Evolutionary conservation across 2,888 invertebrate genomes (phyloP), one percentile per base, ranked within the genome.

Genomic region (Plusia festucae): DNA sequence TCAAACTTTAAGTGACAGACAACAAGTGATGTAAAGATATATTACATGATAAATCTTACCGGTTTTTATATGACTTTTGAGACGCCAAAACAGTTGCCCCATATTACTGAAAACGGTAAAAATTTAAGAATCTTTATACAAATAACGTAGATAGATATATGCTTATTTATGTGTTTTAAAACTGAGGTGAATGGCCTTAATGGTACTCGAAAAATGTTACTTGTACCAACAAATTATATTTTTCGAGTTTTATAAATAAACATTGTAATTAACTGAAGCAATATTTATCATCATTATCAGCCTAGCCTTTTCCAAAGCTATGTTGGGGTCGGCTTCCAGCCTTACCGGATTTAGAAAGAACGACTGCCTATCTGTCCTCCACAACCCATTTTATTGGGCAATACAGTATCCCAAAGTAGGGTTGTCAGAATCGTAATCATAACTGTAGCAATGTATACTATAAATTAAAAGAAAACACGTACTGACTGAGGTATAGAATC

Each of bases 61-160:
- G 56, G 40, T 8, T 63, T 78, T 75, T 70, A 76, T 56, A 57
- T 55, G 55, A 55, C 15, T 60, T 62, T 68, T n/a, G 65, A 68
- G 53, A 62, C 51, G 49, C 58, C 58, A 44, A 70, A 63, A 59
- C 46, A n/a, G 20, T 49, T 58, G n/a, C 53, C 24, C n/a, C 67
- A 68, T 65, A 70, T 67, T 70, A 27, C 44, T 20, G 7, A 40
- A 57, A 32, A 34, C 59, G 60, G 34, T 76, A 70, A 75, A 79
- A 71, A 40, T 67, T 79, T 79, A 71, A 76, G 46, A 65, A 79
- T 65, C 65, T 52, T 63, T 64, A 54, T 66, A n/a, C n/a, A n/a
- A n/a, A n/a, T 52, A 64, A 63, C 15, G 51, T 22, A 68, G 68
- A 73, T 65, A 65, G 74, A 79, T 72, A 73, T 59, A 78, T 73